Base-by-base conservation (phyloP, 2,113 vertebrate genomes). In the Connochaetes taurinus region DNA sequence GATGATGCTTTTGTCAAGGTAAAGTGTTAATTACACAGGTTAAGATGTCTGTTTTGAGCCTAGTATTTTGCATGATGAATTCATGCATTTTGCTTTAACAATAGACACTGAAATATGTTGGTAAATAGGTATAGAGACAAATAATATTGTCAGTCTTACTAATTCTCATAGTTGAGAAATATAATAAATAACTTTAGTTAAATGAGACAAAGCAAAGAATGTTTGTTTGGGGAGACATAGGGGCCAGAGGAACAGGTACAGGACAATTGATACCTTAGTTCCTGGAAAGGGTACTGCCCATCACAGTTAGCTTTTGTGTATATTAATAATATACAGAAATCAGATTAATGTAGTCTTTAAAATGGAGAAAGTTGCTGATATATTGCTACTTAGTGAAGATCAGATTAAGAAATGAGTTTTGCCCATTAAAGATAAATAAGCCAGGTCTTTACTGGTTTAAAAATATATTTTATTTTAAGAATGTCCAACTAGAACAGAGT, bases 1-100 rank as follows among this genome's bases (percentile, higher is more conserved):
- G 99, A 99, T 82, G 99, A 99, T 96, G 97, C 98, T 53, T 99
- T 99, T 98, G 99, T 99, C 95, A 99, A 99, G 99, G 99, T 99
- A 99, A 99, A 98, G 98, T 98, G 95, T 95, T 93, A 40, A 95
- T 78, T 87, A 87, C 78, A 85, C 52, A 94, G 96, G 95, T 85
- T 93, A 91, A 94, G 96, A 55, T 80, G 40, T 62, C 92, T 80
- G 40, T 92, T 84, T 94, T 52, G n/a, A 62, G 45, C 7, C 43
- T 91, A 64, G 50, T 55, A 23, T 94, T 94, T 81, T 97, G 78
- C 47, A 57, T 91, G 81, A 80, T 96, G 47, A 90, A 71, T 81
- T 96, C 58, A 60, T 94, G n/a, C 27, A 52, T 85, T 86, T 94
- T 74, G 84, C 58, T 87, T 86, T 17, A 97, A 91, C 7, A 92